A percentile compares a stretch with the other conserved stretches of the same genome.
Conservation (phyloP, 2,888 invertebrate species). For the Stictocephala bisonia region DNA sequence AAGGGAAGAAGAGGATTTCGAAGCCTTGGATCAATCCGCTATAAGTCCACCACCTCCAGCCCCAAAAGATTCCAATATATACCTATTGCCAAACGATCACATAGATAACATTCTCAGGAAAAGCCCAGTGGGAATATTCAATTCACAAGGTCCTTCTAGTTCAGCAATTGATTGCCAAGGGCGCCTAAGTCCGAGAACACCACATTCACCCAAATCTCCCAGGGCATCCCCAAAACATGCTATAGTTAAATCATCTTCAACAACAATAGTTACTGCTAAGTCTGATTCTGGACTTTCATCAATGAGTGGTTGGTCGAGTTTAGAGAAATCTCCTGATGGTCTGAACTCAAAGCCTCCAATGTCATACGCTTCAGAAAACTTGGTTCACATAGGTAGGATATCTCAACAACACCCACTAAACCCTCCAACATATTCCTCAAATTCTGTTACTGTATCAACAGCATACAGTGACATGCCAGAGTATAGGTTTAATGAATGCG, state of each 20-base stretch:
- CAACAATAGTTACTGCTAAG: conserved; percentile 78
- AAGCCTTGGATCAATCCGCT: conserved; percentile 67
- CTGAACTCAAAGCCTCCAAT: conserved; percentile 63
- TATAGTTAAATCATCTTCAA: conserved; percentile 69
- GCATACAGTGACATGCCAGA: conserved; percentile 28
- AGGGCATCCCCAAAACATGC: conserved; percentile 76
- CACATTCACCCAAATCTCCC: conserved; percentile 77
- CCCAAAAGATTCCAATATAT: conserved; percentile 69
- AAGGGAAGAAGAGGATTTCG: conserved; percentile 33
- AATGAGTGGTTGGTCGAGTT: conserved; percentile 87
- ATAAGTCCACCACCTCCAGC: conserved; percentile 85
- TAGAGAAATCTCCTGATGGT: conserved; percentile 83
- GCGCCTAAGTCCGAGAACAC: conserved; percentile 73
- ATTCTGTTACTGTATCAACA: conserved; percentile 1
- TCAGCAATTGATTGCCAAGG: conserved; percentile 62
- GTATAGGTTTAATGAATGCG: conserved; percentile 14
- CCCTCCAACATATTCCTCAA: conserved; percentile 42
- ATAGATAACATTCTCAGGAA: conserved; percentile 61
- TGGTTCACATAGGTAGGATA: conserved; percentile 59
- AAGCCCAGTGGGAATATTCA: conserved; percentile 46
- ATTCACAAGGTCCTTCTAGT: conserved; percentile 19
- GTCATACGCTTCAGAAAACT: conserved; percentile 49
- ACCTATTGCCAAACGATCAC: conserved; percentile 59
- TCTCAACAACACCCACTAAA: conserved; percentile 57
- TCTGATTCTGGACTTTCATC: conserved; percentile 89